phyloP scores from a whole-genome alignment of 2,113 vertebrate species.

The Labeo catla region DNA sequence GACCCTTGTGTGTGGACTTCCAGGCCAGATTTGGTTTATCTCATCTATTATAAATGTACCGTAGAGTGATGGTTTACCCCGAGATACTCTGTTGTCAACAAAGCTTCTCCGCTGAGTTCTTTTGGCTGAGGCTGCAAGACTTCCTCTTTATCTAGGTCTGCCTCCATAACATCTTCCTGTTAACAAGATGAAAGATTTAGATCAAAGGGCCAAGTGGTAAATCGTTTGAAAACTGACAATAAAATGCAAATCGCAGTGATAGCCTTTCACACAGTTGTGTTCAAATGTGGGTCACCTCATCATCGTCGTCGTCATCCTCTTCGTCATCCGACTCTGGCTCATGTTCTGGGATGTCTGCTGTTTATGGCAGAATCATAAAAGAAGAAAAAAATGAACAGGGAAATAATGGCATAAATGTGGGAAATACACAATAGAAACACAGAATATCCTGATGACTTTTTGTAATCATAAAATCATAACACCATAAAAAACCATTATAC shows the following conservation, averaged over 20 bases:
- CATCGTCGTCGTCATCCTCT: conserved; percentile 88
- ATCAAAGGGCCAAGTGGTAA: neutral
- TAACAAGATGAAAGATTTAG: conserved; percentile 31
- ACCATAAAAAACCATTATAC: neutral
- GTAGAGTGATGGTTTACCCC: conserved; percentile 79
- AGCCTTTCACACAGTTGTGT: neutral
- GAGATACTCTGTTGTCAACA: conserved; percentile 93
- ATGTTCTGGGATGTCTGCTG: conserved; percentile 81
- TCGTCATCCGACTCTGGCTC: conserved; percentile 88
- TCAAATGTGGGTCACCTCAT: conserved; percentile 66
- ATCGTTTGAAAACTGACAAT: neutral
- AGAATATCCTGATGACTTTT: neutral
- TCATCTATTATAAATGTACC: neutral
- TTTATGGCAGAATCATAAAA: conserved; percentile 38
- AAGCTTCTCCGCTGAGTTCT: conserved; percentile 90
- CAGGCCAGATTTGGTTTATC: neutral
- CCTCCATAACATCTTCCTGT: conserved; percentile 86
- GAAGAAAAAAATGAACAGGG: neutral
- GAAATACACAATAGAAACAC: neutral
- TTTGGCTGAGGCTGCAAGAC: conserved; percentile 84
- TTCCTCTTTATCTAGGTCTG: conserved; percentile 90
- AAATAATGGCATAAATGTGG: neutral
- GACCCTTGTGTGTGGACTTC: neutral
- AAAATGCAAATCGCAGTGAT: neutral
- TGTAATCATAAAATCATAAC: neutral